These are phyloP conservation scores for Drosophila oshimai DNA, from an alignment of 1,140 invertebrate species.

Conservation along the genomic window DNA sequence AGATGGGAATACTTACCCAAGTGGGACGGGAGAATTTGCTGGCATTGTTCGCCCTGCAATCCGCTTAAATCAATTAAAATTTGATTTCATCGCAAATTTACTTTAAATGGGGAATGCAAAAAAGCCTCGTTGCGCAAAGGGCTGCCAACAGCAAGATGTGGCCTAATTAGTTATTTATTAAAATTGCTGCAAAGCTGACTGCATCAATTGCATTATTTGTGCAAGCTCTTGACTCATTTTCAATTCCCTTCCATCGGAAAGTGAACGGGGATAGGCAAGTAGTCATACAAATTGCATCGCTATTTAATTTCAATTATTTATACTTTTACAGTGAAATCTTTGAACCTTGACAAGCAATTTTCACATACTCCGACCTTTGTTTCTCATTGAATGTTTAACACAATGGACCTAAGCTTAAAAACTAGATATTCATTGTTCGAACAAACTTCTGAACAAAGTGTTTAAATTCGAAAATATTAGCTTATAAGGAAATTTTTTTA, in stretches of 20 bases:
- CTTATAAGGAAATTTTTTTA: too few relatives aligned
- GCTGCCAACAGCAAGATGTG: background rate
- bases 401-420: too few relatives aligned
- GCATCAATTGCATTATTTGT: conserved; percentile 22
- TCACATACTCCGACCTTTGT: too few relatives aligned
- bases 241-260: background rate
- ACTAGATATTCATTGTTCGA: too few relatives aligned
- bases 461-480: too few relatives aligned
- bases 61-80: conserved; percentile 58
- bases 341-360: too few relatives aligned
- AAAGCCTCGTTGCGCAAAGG: background rate
- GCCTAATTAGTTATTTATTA: conserved; percentile 32
- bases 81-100: conserved; percentile 9
- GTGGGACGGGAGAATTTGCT: background rate
- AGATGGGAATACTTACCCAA: background rate
- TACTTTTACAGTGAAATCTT: too few relatives aligned
- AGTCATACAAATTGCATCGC: too few relatives aligned
- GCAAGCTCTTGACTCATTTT: background rate
- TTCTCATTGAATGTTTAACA: too few relatives aligned
- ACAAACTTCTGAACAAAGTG: too few relatives aligned
- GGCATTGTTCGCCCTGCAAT: conserved; percentile 8
- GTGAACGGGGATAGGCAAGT: too few relatives aligned
- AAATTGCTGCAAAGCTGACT: conserved; percentile 6
- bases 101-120: background rate
- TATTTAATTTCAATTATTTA: too few relatives aligned